phyloP scores from a whole-genome alignment of 2,888 invertebrate species.

The Microctonus hyperodae region DNA sequence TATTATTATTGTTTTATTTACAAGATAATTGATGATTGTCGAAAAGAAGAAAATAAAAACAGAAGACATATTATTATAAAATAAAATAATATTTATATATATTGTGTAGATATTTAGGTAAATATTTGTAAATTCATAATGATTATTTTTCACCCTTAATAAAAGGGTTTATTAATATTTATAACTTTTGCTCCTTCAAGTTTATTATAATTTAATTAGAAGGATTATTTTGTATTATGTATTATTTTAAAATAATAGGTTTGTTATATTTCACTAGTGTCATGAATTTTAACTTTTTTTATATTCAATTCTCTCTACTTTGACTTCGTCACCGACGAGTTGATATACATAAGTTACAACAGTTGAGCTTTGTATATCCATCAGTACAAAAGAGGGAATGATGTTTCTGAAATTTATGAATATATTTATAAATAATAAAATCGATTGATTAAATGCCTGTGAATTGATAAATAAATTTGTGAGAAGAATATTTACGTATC shows the following conservation, averaged over 20 bases:
- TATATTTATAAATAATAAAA: background rate
- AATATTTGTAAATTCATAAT: background rate
- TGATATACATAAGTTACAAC: conserved; percentile 99
- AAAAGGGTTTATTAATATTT: background rate
- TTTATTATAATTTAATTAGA: background rate
- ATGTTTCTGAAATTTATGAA: conserved; percentile 71
- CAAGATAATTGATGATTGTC: background rate
- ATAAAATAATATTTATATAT: conserved; percentile 30
- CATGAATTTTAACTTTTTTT: conserved; percentile 75
- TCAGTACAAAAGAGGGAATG: conserved; percentile 95
- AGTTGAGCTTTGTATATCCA: conserved; percentile 98
- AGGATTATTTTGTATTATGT: too few relatives aligned
- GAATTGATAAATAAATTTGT: background rate
- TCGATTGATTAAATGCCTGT: background rate
- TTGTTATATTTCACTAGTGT: background rate
- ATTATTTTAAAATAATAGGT: background rate
- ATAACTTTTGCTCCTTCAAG: background rate
- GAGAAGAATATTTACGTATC: conserved; percentile 71
- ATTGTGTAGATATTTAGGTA: background rate
- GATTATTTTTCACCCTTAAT: background rate
- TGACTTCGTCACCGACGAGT: conserved; percentile 96
- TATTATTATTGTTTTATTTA: conserved; percentile 10
- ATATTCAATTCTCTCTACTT: conserved; percentile 97
- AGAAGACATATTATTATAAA: conserved; percentile 21
- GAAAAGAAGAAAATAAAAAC: conserved; percentile 1